Percentiles rank a stretch among this genome's conserved stretches.
These are phyloP conservation scores for Dysmachus trigonus DNA, from an alignment of 2,888 invertebrate species.

Conservation along the genomic window DNA sequence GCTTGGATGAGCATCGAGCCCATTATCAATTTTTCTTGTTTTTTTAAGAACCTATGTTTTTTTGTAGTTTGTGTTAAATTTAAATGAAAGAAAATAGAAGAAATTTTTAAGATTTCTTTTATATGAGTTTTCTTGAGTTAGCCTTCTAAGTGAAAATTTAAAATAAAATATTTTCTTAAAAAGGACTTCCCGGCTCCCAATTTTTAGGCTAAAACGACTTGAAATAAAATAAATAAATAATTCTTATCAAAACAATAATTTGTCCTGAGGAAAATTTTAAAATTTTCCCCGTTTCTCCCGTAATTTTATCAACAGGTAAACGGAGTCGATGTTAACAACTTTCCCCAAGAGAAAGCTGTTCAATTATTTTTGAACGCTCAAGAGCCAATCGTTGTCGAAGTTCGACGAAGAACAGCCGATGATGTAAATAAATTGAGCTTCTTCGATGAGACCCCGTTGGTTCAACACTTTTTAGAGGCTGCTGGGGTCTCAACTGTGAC, in stretches of 20 bases:
- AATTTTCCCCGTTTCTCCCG: too few species aligned
- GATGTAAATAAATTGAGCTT: slow-evolving; percentile 48
- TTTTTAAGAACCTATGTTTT: background rate
- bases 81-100: too few species aligned
- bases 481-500: background rate
- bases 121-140: too few species aligned
- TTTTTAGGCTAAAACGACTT: too few species aligned
- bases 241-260: too few species aligned
- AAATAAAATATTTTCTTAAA: too few species aligned
- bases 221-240: too few species aligned
- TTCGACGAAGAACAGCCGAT: slow-evolving; percentile 62
- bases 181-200: too few species aligned
- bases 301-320: slow-evolving; percentile 63
- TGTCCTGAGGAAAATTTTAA: too few species aligned
- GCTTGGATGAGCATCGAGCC: background rate
- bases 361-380: slow-evolving; percentile 67
- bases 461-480: background rate
- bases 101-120: too few species aligned
- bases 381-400: slow-evolving; percentile 69
- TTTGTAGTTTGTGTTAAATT: too few species aligned
- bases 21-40: background rate
- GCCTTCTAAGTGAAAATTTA: too few species aligned
- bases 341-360: slow-evolving; percentile 69
- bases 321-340: slow-evolving; percentile 68
- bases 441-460: slow-evolving; percentile 46